These are phyloP conservation scores for Drosophila lacteicornis DNA, from an alignment of 1,140 invertebrate genomes.

Conservation along the genomic window DNA sequence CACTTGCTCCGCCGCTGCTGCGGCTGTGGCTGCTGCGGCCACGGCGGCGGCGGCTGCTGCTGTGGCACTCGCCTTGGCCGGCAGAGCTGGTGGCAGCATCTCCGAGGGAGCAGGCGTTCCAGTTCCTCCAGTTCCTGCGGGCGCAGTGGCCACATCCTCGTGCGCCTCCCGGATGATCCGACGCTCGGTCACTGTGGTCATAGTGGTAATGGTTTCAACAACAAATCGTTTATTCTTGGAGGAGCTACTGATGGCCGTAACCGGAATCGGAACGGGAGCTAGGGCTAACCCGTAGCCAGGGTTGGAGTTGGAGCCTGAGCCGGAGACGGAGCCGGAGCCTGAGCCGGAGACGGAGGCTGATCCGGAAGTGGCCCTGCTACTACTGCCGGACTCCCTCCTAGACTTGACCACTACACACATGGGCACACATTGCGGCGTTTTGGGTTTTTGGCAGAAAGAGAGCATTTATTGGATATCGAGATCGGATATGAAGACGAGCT, in stretches of 20 bases:
- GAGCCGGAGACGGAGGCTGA: conserved; percentile 4
- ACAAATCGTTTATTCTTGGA: conserved; percentile 87
- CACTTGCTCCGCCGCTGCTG: conserved; percentile 1
- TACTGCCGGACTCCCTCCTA: conserved; percentile 62
- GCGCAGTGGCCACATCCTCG: conserved; percentile 54
- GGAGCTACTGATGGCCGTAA: conserved; percentile 53
- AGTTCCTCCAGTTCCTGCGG: background rate
- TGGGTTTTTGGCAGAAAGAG: conserved; percentile 46
- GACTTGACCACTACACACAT: conserved; percentile 53
- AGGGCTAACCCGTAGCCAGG: background rate
- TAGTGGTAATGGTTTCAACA: conserved; percentile 88
- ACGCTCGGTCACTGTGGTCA: conserved; percentile 89
- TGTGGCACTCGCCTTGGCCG: conserved; percentile 66
- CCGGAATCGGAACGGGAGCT: conserved; percentile 16
- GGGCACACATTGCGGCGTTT: conserved; percentile 17
- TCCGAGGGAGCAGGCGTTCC: conserved; percentile 18
- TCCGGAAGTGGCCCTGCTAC: conserved; percentile 36
- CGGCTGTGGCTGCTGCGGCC: conserved; percentile 19
- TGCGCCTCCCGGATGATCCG: conserved; percentile 87
- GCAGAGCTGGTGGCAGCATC: conserved; percentile 66
- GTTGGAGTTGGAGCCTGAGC: conserved; percentile 11
- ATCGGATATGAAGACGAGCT: conserved; percentile 1
- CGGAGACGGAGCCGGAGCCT: background rate
- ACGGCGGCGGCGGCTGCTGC: conserved; percentile 36
- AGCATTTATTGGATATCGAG: conserved; percentile 52